Conservation (phyloP, 2,888 invertebrate species). For the Augiades crinisus region DNA sequence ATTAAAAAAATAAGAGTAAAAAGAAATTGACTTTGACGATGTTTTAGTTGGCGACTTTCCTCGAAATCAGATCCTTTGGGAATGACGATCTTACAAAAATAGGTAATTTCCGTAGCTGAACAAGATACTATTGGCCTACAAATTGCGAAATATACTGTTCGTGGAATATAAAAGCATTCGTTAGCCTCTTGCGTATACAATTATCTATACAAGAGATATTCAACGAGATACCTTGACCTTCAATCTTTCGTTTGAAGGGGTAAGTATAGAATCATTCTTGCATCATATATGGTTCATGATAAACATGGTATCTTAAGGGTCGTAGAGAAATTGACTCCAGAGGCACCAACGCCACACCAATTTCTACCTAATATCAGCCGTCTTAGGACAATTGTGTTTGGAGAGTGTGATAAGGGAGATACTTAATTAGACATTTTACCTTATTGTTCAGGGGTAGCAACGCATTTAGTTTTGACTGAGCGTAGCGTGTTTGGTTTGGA, state of each 20-base stretch:
- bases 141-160: constrained; percentile 11
- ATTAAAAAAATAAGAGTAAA: neutral
- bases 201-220: constrained; percentile 7
- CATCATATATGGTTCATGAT: too few species aligned
- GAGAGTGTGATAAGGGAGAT: too few species aligned
- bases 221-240: constrained; percentile 11
- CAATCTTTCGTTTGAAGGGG: neutral
- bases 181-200: constrained; percentile 34
- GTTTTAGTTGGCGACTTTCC: neutral
- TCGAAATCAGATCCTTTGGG: neutral
- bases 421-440: too few species aligned
- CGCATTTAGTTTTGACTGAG: too few species aligned
- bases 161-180: constrained; percentile 28
- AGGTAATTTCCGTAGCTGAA: constrained; percentile 3
- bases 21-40: neutral
- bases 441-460: too few species aligned
- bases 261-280: neutral
- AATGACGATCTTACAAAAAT: neutral
- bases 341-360: too few species aligned
- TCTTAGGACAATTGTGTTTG: too few species aligned
- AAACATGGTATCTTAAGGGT: too few species aligned
- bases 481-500: too few species aligned
- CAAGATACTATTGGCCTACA: constrained; percentile 8
- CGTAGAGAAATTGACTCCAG: too few species aligned
- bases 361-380: too few species aligned